Conservation (phyloP, 23 tunicate species). For the Styela clava region DNA sequence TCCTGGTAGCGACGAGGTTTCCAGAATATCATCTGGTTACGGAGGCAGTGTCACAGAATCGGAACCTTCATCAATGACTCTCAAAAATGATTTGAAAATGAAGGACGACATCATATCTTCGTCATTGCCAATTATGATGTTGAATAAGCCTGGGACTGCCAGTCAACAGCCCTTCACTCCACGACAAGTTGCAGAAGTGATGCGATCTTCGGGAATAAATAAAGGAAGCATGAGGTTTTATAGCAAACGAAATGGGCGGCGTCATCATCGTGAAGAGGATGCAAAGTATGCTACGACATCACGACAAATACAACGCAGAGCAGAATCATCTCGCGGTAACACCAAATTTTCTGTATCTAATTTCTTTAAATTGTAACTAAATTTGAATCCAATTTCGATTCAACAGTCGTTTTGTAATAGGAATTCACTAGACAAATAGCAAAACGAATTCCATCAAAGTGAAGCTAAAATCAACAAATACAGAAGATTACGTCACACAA, state of each 20-base stretch:
- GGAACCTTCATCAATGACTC: background rate
- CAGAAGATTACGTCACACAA: too few species aligned
- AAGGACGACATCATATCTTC: background rate
- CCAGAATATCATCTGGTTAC: constrained; percentile 13
- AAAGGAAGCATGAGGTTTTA: constrained; percentile 5
- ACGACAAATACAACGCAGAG: background rate
- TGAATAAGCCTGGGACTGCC: background rate
- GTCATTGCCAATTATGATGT: constrained; percentile 8
- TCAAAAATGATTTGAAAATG: background rate
- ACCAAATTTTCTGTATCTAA: background rate
- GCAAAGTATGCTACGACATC: background rate
- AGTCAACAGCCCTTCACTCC: constrained; percentile 29
- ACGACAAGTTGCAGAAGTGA: constrained; percentile 32
- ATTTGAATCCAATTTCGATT: too few species aligned
- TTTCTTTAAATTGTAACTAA: too few species aligned
- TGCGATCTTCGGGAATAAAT: constrained; percentile 20
- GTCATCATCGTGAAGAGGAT: constrained; percentile 6
- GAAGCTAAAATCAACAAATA: too few species aligned
- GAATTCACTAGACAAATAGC: too few species aligned
- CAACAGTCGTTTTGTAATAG: too few species aligned
- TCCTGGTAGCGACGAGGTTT: background rate
- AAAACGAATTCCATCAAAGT: too few species aligned
- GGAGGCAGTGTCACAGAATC: constrained; percentile 5
- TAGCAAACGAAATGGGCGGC: background rate
- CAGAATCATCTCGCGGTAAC: background rate